Evolutionary conservation across 23 tunicate species (phyloP).

Genomic region (Clavelina lepadiformis): DNA sequence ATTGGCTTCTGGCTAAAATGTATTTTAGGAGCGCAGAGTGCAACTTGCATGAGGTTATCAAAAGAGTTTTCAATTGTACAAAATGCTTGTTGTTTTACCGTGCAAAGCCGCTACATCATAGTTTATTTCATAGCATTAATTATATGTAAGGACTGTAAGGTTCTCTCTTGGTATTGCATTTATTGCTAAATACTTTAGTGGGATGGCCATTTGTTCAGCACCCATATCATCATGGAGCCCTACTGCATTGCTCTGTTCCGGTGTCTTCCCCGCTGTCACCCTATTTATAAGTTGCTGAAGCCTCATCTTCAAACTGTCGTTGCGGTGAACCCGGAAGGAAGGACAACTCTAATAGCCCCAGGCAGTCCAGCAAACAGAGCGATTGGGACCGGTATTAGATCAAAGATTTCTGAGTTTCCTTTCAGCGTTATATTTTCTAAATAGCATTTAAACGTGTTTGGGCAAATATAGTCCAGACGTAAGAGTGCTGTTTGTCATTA

Average conservation of each 20-base stretch:
- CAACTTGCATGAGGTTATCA: constrained; percentile 1
- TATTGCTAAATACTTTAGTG: constrained; percentile 8
- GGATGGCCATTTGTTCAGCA: constrained; percentile 22
- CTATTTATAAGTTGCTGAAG: constrained; percentile 43
- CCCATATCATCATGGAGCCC: constrained; percentile 44
- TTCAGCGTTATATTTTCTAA: too few relatives aligned
- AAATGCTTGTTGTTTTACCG: too few relatives aligned
- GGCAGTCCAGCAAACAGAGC: constrained; percentile 7
- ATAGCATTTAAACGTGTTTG: too few relatives aligned
- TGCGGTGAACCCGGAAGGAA: constrained; percentile 27
- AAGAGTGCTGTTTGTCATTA: too few relatives aligned
- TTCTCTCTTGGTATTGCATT: not conserved
- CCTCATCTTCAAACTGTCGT: constrained; percentile 40
- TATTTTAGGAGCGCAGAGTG: constrained; percentile 7
- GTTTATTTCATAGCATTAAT: too few relatives aligned
- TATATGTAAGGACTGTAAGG: too few relatives aligned
- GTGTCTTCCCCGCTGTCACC: constrained; percentile 32
- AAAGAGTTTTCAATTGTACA: too few relatives aligned
- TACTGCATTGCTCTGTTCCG: constrained; percentile 27
- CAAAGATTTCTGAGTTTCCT: too few relatives aligned
- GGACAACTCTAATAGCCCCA: constrained; percentile 21
- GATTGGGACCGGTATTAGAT: too few relatives aligned
- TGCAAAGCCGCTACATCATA: too few relatives aligned
- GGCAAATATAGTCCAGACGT: too few relatives aligned
- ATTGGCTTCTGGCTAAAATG: constrained; percentile 62